Evolutionary conservation across 2,113 vertebrate genomes (phyloP).

Genomic region (Myiopsitta monachus): DNA sequence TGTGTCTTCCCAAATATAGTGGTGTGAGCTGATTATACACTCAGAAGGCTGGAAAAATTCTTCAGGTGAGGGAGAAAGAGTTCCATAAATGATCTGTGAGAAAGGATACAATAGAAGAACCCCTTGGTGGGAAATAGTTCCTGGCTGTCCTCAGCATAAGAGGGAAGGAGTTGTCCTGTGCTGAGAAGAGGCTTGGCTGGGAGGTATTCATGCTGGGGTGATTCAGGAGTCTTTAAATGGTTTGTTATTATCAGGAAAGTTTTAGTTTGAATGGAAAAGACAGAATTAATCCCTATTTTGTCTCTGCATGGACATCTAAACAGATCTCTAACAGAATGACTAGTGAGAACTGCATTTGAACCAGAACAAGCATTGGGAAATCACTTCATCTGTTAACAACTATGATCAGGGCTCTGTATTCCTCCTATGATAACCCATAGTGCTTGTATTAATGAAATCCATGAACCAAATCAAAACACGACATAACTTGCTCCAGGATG

Average conservation of each 20-base stretch:
- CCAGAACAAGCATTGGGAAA: neutral
- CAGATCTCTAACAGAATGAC: neutral
- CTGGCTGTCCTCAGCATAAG: neutral
- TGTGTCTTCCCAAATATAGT: neutral
- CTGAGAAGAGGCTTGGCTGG: neutral
- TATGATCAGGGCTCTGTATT: neutral
- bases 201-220: neutral
- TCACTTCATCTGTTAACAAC: neutral
- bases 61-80: neutral
- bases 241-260: neutral
- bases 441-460: neutral
- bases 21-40: neutral
- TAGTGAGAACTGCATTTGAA: neutral
- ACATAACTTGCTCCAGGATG: neutral
- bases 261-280: neutral
- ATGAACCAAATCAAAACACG: neutral
- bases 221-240: neutral
- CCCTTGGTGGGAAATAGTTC: neutral
- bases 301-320: neutral
- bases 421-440: neutral
- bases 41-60: neutral
- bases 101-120: neutral
- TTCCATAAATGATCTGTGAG: neutral
- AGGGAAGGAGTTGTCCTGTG: neutral
- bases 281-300: neutral